Percentiles rank a stretch among this genome's conserved stretches.
Evolutionary conservation across 2,797 vertebrate species (phyloP).

Genomic region (Clarias laeviceps): DNA sequence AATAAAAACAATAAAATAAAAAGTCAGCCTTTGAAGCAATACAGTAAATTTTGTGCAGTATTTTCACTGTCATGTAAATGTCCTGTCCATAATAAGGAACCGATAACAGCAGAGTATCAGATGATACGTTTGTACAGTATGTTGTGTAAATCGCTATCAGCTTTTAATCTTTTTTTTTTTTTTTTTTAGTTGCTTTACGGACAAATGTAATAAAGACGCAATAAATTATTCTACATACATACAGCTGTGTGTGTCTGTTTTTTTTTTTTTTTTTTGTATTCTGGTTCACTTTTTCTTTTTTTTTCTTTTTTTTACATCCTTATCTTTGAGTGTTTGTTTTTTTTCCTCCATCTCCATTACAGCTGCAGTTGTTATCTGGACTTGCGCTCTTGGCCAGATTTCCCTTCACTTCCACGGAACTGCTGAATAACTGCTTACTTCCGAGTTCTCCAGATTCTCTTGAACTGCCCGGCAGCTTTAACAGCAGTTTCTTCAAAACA

Average conservation of each 20-base stretch:
- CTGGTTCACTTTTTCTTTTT: not conserved
- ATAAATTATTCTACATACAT: slow-evolving; percentile 83
- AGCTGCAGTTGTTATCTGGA: slow-evolving; percentile 7
- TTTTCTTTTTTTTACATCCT: not conserved
- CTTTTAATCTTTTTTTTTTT: slow-evolving; percentile 69
- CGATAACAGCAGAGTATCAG: not conserved
- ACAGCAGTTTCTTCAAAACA: not conserved
- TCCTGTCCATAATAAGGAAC: not conserved
- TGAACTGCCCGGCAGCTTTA: not conserved
- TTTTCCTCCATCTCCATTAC: not conserved
- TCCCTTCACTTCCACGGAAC: slow-evolving; percentile 30
- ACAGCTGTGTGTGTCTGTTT: not conserved
- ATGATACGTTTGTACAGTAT: slow-evolving; percentile 68
- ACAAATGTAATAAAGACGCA: slow-evolving; percentile 74
- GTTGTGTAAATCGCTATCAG: slow-evolving; percentile 72
- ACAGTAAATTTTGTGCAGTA: slow-evolving; percentile 56
- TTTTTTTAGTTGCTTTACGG: slow-evolving; percentile 67
- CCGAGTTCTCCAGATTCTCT: not conserved
- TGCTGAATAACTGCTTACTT: slow-evolving; percentile 6
- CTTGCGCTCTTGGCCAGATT: not conserved
- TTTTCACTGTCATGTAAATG: slow-evolving; percentile 51
- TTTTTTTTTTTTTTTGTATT: not conserved
- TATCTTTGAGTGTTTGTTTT: not conserved
- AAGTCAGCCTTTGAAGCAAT: slow-evolving; percentile 72
- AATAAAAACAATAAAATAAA: not conserved